Evolutionary conservation across 1,140 invertebrate genomes (phyloP), one percentile per base, ranked within the genome.

Genomic region (Heterodera schachtii): DNA sequence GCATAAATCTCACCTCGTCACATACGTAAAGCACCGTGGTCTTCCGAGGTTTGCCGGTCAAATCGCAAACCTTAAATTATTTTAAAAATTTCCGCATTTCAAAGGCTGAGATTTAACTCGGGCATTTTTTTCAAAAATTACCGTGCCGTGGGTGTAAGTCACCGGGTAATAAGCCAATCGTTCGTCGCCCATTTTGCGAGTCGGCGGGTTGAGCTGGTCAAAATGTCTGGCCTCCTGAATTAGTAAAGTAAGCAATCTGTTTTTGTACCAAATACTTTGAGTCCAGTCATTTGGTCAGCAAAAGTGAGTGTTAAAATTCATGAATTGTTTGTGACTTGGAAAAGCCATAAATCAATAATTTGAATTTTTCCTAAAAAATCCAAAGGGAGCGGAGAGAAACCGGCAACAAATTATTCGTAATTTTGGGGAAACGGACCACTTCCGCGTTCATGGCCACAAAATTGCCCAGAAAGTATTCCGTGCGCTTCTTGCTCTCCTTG

Each of bases 171-270:
- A 92, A 2, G 96, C 95, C 89, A 96, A 92, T 75, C 93, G 93
- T 9, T 94, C 91, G 11, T 95, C 95, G 88, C 97, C 95, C 66
- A 98, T 93, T 91, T 94, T 95, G 78, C 94, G 94, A 0, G 91
- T 90, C 0, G 93, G 93, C 60, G 90, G 84, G 69, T 87, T 83
- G 19, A 75, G 57, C 76, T 81, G 78, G 19, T 85, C 84, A 81
- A 84, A 84, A 3, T 73, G n/a, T 80, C 78, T 77, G 82, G 84
- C 69, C 84, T 69, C 70, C 84, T 81, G 13, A 60, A 77, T 21
- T 67, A 49, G n/a, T 46, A 31, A 76, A 52, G 47, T 76, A 7
- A 19, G 47, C 64, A 69, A 78, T 21, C 2, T 43, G 52, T 21
- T 4, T n/a, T 21, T 46, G 9, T 0, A 6, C 47, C 47, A 49